A percentile compares a stretch with the other conserved stretches of the same genome.
Evolutionary conservation across 1,140 invertebrate genomes (phyloP).

Genomic region (Drosophila repleta): DNA sequence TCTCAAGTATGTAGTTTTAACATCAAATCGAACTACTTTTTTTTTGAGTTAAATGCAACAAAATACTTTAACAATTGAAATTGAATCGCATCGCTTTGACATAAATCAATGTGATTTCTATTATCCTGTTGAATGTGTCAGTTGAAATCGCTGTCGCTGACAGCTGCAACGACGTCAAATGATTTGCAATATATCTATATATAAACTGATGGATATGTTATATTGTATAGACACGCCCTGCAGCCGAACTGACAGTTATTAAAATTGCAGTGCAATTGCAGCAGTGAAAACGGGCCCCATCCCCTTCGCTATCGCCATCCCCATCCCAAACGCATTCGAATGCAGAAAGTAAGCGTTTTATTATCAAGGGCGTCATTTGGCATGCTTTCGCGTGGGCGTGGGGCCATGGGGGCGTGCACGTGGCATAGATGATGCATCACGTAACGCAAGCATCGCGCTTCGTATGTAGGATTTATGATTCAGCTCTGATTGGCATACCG

Average conservation of each 20-base stretch:
- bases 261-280: conserved; percentile 5
- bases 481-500: conserved; percentile 3
- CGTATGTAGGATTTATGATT: neutral
- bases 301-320: neutral
- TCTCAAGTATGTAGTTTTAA: too few species aligned
- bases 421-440: neutral
- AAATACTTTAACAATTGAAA: too few species aligned
- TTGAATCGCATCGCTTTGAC: neutral
- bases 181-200: conserved; percentile 18
- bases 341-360: conserved; percentile 3
- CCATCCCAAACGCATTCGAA: conserved; percentile 1
- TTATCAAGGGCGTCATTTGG: neutral
- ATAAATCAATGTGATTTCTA: conserved; percentile 10
- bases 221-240: neutral
- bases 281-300: neutral
- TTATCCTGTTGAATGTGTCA: neutral
- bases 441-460: neutral
- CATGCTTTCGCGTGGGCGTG: neutral
- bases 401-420: neutral
- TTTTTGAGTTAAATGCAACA: too few species aligned
- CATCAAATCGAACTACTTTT: too few species aligned
- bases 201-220: neutral
- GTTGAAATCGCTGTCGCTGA: conserved; percentile 10
- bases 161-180: conserved; percentile 38
- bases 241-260: conserved; percentile 3